These are phyloP conservation scores for Zaprionus obscuricornis DNA, from an alignment of 2,888 invertebrate genomes.

Conservation along the genomic window DNA sequence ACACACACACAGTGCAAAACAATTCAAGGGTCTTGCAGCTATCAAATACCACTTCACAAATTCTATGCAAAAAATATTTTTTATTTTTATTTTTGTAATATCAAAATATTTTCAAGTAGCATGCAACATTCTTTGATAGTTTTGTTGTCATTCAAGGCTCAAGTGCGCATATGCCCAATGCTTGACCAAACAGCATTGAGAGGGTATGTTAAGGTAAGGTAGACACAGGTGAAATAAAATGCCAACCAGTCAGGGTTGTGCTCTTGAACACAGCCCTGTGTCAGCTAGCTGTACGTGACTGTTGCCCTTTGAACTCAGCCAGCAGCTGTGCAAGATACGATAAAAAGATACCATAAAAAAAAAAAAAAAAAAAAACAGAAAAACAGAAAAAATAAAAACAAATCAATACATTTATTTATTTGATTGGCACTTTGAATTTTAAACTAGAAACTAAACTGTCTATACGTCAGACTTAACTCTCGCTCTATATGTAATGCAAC, in stretches of 20 bases:
- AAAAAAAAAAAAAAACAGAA: neutral
- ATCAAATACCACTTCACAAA: too few species aligned
- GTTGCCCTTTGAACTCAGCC: slow-evolving; percentile 33
- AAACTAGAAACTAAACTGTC: slow-evolving; percentile 39
- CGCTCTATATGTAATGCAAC: too few species aligned
- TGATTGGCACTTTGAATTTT: slow-evolving; percentile 71
- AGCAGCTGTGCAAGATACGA: too few species aligned
- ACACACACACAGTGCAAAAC: neutral
- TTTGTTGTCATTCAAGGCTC: too few species aligned
- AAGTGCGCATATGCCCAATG: too few species aligned
- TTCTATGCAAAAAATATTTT: too few species aligned
- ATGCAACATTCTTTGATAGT: too few species aligned
- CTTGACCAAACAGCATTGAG: neutral
- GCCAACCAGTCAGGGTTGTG: slow-evolving; percentile 36
- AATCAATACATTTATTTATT: slow-evolving; percentile 61
- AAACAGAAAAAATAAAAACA: slow-evolving; percentile 35
- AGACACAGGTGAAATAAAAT: slow-evolving; percentile 71
- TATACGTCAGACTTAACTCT: too few species aligned
- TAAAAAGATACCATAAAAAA: neutral
- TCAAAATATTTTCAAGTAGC: too few species aligned
- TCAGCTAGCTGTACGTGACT: slow-evolving; percentile 68
- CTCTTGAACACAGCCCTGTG: slow-evolving; percentile 44
- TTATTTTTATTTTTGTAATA: too few species aligned
- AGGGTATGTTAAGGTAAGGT: slow-evolving; percentile 30
- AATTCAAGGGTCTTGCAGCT: too few species aligned